Percentiles rank a stretch among this genome's conserved stretches.
Conservation (phyloP, 2,888 invertebrate genomes). For the Eudasyphora cyanicolor region DNA sequence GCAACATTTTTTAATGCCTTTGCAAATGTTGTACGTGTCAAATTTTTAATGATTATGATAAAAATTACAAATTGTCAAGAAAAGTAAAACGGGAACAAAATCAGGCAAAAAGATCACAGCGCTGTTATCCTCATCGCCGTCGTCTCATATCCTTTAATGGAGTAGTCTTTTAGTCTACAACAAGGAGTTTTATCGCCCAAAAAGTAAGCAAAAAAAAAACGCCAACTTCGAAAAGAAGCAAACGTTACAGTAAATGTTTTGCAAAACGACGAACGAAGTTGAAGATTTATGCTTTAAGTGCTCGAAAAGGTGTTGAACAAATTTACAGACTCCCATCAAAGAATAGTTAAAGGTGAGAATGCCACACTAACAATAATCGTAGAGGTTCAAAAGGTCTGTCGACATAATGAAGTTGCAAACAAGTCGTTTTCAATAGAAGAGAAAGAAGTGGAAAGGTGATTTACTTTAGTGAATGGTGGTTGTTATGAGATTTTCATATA, state of each 20-base stretch:
- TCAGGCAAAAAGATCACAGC: slow-evolving; percentile 6
- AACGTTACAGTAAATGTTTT: slow-evolving; percentile 1
- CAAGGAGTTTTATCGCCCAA: slow-evolving; percentile 7
- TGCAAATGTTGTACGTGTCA: slow-evolving; percentile 64
- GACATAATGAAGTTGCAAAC: slow-evolving; percentile 15
- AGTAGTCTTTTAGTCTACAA: background rate
- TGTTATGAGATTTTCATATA: too few relatives aligned
- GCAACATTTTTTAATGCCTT: slow-evolving; percentile 54
- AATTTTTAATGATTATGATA: slow-evolving; percentile 65
- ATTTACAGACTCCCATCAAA: slow-evolving; percentile 2
- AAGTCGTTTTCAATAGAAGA: background rate
- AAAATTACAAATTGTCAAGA: slow-evolving; percentile 63
- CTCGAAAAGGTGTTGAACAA: slow-evolving; percentile 21
- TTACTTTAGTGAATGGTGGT: too few relatives aligned
- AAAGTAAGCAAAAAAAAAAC: background rate
- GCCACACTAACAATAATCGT: slow-evolving; percentile 18
- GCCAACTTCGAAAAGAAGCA: background rate
- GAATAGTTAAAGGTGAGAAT: slow-evolving; percentile 21
- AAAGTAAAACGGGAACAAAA: slow-evolving; percentile 14
- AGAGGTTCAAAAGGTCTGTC: background rate
- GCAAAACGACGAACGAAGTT: background rate
- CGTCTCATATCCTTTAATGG: slow-evolving; percentile 16
- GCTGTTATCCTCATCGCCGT: background rate
- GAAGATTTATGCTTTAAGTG: background rate
- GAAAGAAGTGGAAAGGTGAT: too few relatives aligned